These are phyloP conservation scores for Hydrotaea diabolus DNA, from an alignment of 2,888 invertebrate genomes.

Conservation along the genomic window DNA sequence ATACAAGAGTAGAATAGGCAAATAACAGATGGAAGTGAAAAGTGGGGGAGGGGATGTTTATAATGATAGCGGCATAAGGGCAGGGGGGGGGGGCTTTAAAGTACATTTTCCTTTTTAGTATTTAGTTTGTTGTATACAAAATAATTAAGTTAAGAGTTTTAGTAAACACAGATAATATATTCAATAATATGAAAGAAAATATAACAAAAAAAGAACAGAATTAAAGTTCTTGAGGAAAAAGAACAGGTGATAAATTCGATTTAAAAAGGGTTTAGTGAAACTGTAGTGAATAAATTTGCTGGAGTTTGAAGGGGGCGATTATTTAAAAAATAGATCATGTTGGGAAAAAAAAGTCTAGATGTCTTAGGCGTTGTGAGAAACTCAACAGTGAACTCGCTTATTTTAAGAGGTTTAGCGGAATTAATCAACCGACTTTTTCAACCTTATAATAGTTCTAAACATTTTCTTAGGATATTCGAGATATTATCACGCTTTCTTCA, in stretches of 20 bases:
- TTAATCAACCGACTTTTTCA: too few species aligned
- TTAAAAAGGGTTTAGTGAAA: neutral
- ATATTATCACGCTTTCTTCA: too few species aligned
- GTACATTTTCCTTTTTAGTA: constrained; percentile 49
- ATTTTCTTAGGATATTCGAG: too few species aligned
- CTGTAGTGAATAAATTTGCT: neutral
- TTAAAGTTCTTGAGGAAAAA: neutral
- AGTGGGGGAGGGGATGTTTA: neutral
- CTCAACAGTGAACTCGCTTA: too few species aligned
- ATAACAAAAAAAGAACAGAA: constrained; percentile 20
- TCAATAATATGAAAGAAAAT: neutral
- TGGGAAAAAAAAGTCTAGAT: too few species aligned
- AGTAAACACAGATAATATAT: constrained; percentile 47
- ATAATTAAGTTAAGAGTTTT: constrained; percentile 47
- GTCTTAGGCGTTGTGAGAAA: too few species aligned
- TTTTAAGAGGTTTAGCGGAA: too few species aligned
- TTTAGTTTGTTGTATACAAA: constrained; percentile 12
- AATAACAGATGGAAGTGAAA: too few species aligned
- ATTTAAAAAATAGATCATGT: too few species aligned
- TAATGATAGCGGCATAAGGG: neutral
- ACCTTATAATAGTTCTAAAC: too few species aligned
- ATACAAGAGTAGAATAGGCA: too few species aligned
- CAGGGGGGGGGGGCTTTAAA: constrained; percentile 39
- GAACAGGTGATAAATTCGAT: neutral
- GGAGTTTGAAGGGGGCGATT: constrained; percentile 14